Evolutionary conservation across 2,113 vertebrate species (phyloP), one percentile per base, ranked within the genome.

Genomic region (Aptenodytes patagonicus): DNA sequence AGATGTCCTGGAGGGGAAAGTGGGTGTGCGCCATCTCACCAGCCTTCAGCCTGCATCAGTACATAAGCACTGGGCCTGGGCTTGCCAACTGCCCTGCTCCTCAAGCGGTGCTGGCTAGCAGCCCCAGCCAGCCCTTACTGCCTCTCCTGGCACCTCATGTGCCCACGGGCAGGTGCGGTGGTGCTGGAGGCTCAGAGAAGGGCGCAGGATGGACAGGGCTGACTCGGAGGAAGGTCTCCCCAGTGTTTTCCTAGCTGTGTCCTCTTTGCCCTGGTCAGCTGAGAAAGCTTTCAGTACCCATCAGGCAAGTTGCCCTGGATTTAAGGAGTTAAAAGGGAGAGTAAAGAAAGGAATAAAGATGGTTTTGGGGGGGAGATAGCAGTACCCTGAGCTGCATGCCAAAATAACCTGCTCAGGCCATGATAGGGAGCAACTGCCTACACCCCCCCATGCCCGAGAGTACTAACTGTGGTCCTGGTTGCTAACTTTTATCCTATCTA

Each of bases 161-260:
- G 54, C 34, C 65, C 3, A 4, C 0, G 2, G 46, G 58, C 11
- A 7, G 26, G 24, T 13, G 49, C 2, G 0, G 22, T 58, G 26
- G 52, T 68, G 46, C 71, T 68, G 32, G 36, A 55, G 42, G 54
- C 52, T 83, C 6, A 3, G 32, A 10, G 36, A 49, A 29, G 26
- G 28, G 14, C 5, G 9, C n/a, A 69, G 38, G 28, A 57, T 5
- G 11, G 20, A 57, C 22, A 12, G 36, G n/a, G 22, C 54, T 79
- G 54, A 10, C 66, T 49, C 52, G 57, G 40, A 71, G 51, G 17
- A 86, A n/a, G 60, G 36, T 77, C 52, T 66, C 20, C 57, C 22
- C 16, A 7, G 3, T 32, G 2, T 61, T 60, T 82, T 71, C 18
- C 24, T 51, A 7, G 6, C 69, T 55, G 32, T 32, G 36, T 51